Evolutionary conservation across 2,888 invertebrate genomes (phyloP), one percentile per base, ranked within the genome.

Genomic region (Eurytoma californica): DNA sequence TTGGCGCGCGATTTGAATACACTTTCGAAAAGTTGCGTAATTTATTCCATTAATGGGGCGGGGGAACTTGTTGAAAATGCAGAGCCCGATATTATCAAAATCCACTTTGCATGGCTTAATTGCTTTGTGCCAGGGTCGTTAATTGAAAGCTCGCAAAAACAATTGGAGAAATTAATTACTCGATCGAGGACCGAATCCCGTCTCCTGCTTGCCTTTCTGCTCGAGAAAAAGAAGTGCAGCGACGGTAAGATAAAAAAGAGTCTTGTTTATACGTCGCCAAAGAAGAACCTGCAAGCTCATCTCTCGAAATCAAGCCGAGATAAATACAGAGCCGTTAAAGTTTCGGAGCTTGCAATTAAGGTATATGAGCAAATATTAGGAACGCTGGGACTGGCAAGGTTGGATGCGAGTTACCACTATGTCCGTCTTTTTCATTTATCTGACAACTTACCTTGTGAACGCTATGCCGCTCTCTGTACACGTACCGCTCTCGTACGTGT

Each of bases 281-380:
- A 53, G 3, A 53, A n/a, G n/a, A 14, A 16, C 13, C 53, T 4
- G 53, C 53, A n/a, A n/a, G 53, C 16, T 5, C n/a, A 53, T 3
- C 3, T 3, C 49, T 3, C 49, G 49, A 14, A n/a, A n/a, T 4
- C n/a, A 4, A 9, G 69, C 58, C 47, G 13, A 58, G 12, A 24
- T 12, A 70, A 9, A 24, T 39, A n/a, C 39, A 28, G 39, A 18
- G 16, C 2, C 20, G 0, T 24, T 47, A 12, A 70, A 72, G 65
- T 72, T 77, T 58, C 77, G 68, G 60, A 75, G 75, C 75, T 51
- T 30, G 68, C 68, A 66, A 63, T 58, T 65, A 51, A 58, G 75
- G 53, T 60, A 61, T 67, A 63, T 51, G 57, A 61, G 79, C 75
- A 84, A 84, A 84, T 82, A 84, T 82, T 81, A 82, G 78, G 81